These are phyloP conservation scores for Tridacna crocea DNA, from an alignment of 2,888 invertebrate genomes.

Conservation along the genomic window DNA sequence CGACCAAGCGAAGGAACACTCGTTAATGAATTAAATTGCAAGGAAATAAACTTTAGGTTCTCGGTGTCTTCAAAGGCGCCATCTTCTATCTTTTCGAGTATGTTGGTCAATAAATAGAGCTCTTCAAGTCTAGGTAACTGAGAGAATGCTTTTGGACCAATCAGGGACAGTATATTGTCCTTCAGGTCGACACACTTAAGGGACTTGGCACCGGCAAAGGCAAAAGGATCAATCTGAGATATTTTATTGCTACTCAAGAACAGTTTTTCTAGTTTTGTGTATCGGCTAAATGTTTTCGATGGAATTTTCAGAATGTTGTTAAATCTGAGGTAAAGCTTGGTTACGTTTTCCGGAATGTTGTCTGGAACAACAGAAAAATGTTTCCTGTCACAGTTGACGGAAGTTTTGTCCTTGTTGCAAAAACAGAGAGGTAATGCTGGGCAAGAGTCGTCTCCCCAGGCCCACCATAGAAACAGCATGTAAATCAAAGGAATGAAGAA, in stretches of 20 bases:
- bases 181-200: conserved; percentile 60
- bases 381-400: conserved; percentile 71
- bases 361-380: conserved; percentile 55
- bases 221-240: conserved; percentile 47
- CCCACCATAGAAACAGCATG: not conserved
- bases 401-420: conserved; percentile 66
- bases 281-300: conserved; percentile 30
- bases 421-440: conserved; percentile 62
- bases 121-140: conserved; percentile 46
- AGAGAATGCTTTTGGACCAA: conserved; percentile 61
- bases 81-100: conserved; percentile 51
- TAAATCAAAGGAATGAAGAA: not conserved
- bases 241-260: conserved; percentile 62
- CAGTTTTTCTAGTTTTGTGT: conserved; percentile 53
- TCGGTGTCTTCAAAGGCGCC: conserved; percentile 60
- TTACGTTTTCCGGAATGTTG: conserved; percentile 61
- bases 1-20: conserved; percentile 58
- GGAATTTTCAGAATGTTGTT: conserved; percentile 59
- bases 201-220: conserved; percentile 55
- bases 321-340: conserved; percentile 65
- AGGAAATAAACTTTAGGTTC: conserved; percentile 50
- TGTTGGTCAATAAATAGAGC: conserved; percentile 62
- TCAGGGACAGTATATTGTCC: conserved; percentile 56
- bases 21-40: conserved; percentile 66
- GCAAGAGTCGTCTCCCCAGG: conserved; percentile 33